Percentiles rank a stretch among this genome's conserved stretches.
Evolutionary conservation across 1,140 invertebrate genomes (phyloP).

Genomic region (Heterodera schachtii): DNA sequence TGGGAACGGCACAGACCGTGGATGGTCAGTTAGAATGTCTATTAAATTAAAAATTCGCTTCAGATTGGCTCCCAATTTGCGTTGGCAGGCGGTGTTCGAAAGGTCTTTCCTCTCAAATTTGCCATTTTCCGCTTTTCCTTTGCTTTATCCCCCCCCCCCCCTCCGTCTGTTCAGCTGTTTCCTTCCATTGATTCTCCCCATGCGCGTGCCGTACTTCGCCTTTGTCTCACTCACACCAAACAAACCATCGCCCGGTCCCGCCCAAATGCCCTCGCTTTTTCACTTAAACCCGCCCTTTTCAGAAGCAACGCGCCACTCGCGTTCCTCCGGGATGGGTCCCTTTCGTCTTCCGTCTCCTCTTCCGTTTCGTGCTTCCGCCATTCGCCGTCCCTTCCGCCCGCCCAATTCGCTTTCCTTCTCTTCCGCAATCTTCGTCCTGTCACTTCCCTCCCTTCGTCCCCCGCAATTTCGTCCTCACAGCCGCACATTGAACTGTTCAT

Average conservation of each 20-base stretch:
- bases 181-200: slow-evolving; percentile 8
- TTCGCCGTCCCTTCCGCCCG: slow-evolving; percentile 17
- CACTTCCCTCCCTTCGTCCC: not conserved
- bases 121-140: not conserved
- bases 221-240: not conserved
- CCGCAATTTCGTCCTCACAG: slow-evolving; percentile 3
- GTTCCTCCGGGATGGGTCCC: not conserved
- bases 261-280: not conserved
- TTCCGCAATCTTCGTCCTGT: slow-evolving; percentile 35
- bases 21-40: slow-evolving; percentile 24
- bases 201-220: not conserved
- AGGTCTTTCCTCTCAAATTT: not conserved
- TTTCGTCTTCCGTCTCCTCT: not conserved
- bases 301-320: slow-evolving; percentile 34
- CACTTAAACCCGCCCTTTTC: slow-evolving; percentile 6
- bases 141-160: not conserved
- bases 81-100: not conserved
- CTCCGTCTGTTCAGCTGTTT: slow-evolving; percentile 14
- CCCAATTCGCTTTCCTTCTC: slow-evolving; percentile 34
- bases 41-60: not conserved
- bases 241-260: not conserved
- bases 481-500: slow-evolving; percentile 31
- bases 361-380: slow-evolving; percentile 30
- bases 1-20: slow-evolving; percentile 38
- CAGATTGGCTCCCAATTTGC: slow-evolving; percentile 9